Evolutionary conservation across 2,888 invertebrate species (phyloP).

Genomic region (Epistrophe eligans): DNA sequence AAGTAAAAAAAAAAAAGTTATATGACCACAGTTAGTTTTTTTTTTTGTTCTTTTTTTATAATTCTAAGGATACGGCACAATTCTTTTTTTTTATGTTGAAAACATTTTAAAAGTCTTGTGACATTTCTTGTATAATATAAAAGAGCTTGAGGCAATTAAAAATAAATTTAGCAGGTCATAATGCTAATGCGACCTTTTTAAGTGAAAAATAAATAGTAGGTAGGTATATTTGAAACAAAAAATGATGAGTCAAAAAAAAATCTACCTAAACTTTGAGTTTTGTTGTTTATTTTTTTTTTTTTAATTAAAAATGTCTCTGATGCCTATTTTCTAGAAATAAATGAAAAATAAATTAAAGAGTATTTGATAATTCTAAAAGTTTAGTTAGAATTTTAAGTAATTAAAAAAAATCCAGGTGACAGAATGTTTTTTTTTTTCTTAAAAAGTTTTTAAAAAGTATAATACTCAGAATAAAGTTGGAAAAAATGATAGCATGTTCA

Average conservation of each 20-base stretch:
- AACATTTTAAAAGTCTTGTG: conserved; percentile 17
- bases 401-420: too few relatives aligned
- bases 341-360: neutral
- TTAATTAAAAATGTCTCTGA: neutral
- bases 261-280: neutral
- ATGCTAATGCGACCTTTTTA: conserved; percentile 14
- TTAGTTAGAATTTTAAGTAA: too few relatives aligned
- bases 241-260: neutral
- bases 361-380: neutral
- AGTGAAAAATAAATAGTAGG: conserved; percentile 28
- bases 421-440: too few relatives aligned
- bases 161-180: conserved; percentile 34
- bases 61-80: neutral
- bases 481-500: too few relatives aligned
- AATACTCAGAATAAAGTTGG: too few relatives aligned
- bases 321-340: neutral
- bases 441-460: too few relatives aligned
- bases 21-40: neutral
- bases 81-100: neutral
- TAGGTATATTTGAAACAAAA: neutral
- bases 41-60: neutral
- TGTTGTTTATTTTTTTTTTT: neutral
- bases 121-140: conserved; percentile 1
- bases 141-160: conserved; percentile 27
- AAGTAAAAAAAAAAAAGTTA: neutral